A percentile compares a stretch with the other conserved stretches of the same genome.
Evolutionary conservation across 30 jellyfish, hydroid and myxozoan species (phyloP).

Genomic region (Mastigias papua): DNA sequence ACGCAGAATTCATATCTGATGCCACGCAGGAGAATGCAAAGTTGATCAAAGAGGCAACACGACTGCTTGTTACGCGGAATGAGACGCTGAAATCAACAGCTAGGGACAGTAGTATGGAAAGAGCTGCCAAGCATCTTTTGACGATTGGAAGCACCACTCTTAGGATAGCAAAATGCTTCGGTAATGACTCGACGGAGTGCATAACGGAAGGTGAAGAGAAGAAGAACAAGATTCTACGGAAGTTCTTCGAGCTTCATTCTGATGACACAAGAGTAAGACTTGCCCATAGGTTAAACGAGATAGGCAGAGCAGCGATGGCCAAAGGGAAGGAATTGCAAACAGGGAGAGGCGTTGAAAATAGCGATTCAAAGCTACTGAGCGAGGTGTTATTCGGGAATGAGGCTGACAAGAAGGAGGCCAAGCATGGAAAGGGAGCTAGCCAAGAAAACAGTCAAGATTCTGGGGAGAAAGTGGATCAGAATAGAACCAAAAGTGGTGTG

Average conservation of each 20-base stretch:
- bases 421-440: not conserved
- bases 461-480: not conserved
- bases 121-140: slow-evolving; percentile 32
- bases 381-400: not conserved
- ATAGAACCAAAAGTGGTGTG: not conserved
- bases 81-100: not conserved
- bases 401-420: not conserved
- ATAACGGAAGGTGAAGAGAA: not conserved
- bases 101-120: slow-evolving; percentile 6
- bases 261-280: slow-evolving; percentile 37
- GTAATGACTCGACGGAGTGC: slow-evolving; percentile 5
- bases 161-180: slow-evolving; percentile 56
- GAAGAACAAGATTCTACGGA: slow-evolving; percentile 11
- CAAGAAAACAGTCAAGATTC: not conserved
- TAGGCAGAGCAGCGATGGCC: slow-evolving; percentile 78
- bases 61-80: slow-evolving; percentile 26
- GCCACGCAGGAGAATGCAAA: slow-evolving; percentile 50
- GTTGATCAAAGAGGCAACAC: slow-evolving; percentile 48
- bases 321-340: slow-evolving; percentile 32
- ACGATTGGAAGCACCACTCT: slow-evolving; percentile 45
- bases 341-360: no score
- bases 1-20: not conserved
- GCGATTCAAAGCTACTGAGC: no score
- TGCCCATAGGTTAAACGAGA: slow-evolving; percentile 38
- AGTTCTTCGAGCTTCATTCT: slow-evolving; percentile 54